A percentile compares a stretch with the other conserved stretches of the same genome.
phyloP scores from a whole-genome alignment of 1,140 invertebrate genomes.

The Yoshiicerus persimilis region DNA sequence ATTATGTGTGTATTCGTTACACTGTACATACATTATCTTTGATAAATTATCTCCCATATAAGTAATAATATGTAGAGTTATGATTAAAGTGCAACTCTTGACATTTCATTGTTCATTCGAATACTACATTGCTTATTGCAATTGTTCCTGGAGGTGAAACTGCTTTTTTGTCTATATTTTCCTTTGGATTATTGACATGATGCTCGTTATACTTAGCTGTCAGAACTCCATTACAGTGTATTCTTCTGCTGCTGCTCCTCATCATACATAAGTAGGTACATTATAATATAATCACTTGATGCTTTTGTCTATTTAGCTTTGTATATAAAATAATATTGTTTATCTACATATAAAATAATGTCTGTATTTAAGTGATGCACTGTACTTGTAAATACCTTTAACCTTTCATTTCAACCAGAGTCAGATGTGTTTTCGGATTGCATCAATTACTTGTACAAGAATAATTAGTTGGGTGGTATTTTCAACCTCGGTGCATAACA shows the following conservation, averaged over 20 bases:
- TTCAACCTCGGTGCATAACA: no score
- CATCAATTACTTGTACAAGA: background rate
- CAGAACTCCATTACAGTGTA: background rate
- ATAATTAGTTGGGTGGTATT: no score
- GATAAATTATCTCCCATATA: background rate
- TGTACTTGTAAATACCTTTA: background rate
- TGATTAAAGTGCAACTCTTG: slow-evolving; percentile 3
- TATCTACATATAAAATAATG: no score
- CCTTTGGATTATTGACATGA: background rate
- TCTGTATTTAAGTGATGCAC: background rate
- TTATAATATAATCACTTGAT: no score
- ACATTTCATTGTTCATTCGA: background rate
- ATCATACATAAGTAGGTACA: no score
- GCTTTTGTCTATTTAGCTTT: no score
- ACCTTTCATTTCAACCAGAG: no score
- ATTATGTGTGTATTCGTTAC: background rate
- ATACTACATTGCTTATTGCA: background rate
- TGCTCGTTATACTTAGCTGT: background rate
- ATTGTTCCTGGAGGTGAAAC: background rate
- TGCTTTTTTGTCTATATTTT: background rate
- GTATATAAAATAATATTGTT: no score
- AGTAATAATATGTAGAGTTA: background rate
- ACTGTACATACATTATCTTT: background rate
- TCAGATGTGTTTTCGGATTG: background rate
- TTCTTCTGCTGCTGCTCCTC: no score